These are phyloP conservation scores for Gallinago media DNA, from an alignment of 2,113 vertebrate species.

Conservation along the genomic window DNA sequence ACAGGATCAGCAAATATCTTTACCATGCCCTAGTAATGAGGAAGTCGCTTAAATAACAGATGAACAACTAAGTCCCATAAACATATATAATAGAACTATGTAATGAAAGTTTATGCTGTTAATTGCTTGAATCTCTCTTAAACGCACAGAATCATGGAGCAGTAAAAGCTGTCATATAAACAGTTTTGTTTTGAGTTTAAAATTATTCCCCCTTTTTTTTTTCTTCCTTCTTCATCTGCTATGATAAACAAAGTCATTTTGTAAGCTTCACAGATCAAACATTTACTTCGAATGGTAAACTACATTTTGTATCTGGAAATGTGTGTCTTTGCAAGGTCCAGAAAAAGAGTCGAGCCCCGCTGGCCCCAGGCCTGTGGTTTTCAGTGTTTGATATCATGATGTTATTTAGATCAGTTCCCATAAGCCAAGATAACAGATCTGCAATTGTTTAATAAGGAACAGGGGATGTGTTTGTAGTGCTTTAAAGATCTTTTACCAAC, in stretches of 20 bases:
- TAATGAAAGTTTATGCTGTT: conserved; percentile 73
- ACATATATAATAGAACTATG: conserved; percentile 63
- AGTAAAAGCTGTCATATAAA: conserved; percentile 77
- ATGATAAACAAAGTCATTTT: conserved; percentile 77
- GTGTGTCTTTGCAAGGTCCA: conserved; percentile 17
- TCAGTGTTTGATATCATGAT: conserved; percentile 34
- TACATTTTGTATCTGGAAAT: conserved; percentile 55
- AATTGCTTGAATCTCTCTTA: conserved; percentile 73
- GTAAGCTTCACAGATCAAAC: conserved; percentile 78
- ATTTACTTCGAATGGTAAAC: conserved; percentile 76
- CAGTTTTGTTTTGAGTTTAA: conserved; percentile 76
- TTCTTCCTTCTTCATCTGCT: conserved; percentile 54
- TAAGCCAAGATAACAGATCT: conserved; percentile 61
- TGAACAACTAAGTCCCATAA: conserved; percentile 58
- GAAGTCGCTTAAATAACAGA: conserved; percentile 72
- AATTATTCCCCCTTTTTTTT: conserved; percentile 65
- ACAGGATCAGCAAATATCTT: conserved; percentile 68
- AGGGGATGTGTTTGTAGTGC: conserved; percentile 30
- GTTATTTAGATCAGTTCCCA: conserved; percentile 50
- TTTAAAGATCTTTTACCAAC: conserved; percentile 39
- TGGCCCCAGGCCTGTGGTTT: conserved; percentile 67
- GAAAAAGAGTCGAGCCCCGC: background rate
- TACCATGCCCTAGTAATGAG: conserved; percentile 38
- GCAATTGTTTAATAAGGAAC: conserved; percentile 47
- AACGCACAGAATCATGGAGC: conserved; percentile 72